Percentiles rank a stretch among this genome's conserved stretches.
phyloP scores from a whole-genome alignment of 2,797 vertebrate species.

The Heteromormyrus szaboi region DNA sequence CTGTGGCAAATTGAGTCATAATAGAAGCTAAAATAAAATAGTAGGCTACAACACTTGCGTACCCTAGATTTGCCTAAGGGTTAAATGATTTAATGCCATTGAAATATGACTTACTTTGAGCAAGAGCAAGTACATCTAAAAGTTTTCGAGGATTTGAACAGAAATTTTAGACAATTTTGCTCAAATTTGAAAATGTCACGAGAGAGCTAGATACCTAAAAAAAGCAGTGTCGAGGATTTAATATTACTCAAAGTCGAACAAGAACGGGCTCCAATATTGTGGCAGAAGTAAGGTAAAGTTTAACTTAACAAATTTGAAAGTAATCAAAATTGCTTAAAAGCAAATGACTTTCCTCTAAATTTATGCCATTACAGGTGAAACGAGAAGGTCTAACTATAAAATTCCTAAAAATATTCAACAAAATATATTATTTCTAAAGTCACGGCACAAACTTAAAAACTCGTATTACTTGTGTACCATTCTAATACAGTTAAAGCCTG shows the following conservation, averaged over 20 bases:
- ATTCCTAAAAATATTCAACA: background rate
- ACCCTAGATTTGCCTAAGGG: background rate
- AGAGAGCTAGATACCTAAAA: background rate
- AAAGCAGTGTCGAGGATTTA: background rate
- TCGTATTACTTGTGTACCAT: background rate
- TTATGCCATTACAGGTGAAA: background rate
- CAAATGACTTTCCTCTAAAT: background rate
- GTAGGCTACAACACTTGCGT: background rate
- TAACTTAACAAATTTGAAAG: background rate
- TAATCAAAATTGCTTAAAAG: background rate
- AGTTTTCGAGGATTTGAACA: background rate
- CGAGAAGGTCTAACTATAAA: background rate
- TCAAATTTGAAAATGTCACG: background rate
- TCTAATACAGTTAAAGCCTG: background rate
- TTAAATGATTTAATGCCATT: background rate
- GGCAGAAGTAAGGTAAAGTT: background rate
- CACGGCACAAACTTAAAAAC: background rate
- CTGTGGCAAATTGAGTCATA: background rate
- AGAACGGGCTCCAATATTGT: background rate
- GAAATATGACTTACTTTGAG: background rate
- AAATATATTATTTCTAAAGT: background rate
- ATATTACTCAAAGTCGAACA: background rate
- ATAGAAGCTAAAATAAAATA: background rate
- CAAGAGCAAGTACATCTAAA: background rate
- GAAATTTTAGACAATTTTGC: background rate